Evolutionary conservation across 2,797 vertebrate species (phyloP).

Genomic region (Darevskia mixta): DNA sequence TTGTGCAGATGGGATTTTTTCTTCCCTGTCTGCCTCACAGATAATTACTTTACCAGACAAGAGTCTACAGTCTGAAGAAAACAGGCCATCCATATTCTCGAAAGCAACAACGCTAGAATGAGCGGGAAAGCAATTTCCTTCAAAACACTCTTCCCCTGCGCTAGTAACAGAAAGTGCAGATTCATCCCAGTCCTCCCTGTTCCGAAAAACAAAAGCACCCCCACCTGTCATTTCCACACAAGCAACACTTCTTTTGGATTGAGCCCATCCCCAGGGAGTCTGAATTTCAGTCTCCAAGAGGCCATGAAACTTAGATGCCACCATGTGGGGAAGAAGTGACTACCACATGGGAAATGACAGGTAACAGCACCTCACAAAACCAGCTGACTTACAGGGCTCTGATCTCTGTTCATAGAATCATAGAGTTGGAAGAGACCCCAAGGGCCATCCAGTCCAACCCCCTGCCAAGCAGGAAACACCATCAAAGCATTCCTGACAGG

Average conservation of each 20-base stretch:
- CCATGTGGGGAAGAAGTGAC: background rate
- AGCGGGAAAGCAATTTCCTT: slow-evolving; percentile 47
- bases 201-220: background rate
- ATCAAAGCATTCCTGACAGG: no score
- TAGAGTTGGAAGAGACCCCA: no score
- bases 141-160: background rate
- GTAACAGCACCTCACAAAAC: background rate
- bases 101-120: slow-evolving; percentile 65
- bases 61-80: slow-evolving; percentile 69
- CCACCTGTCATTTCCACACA: background rate
- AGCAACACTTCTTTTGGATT: background rate
- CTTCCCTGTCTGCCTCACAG: slow-evolving; percentile 71
- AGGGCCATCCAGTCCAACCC: no score
- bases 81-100: slow-evolving; percentile 67
- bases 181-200: background rate
- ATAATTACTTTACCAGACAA: slow-evolving; percentile 79
- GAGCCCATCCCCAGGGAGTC: background rate
- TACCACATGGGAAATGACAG: background rate
- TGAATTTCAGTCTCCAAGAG: slow-evolving; percentile 3
- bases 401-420: background rate
- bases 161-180: slow-evolving; percentile 31
- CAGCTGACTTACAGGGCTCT: no score
- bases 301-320: background rate
- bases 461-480: no score
- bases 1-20: slow-evolving; percentile 74